Percentiles rank a stretch among this genome's conserved stretches.
Conservation (phyloP, 2,797 vertebrate genomes). For the Pampus argenteus region DNA sequence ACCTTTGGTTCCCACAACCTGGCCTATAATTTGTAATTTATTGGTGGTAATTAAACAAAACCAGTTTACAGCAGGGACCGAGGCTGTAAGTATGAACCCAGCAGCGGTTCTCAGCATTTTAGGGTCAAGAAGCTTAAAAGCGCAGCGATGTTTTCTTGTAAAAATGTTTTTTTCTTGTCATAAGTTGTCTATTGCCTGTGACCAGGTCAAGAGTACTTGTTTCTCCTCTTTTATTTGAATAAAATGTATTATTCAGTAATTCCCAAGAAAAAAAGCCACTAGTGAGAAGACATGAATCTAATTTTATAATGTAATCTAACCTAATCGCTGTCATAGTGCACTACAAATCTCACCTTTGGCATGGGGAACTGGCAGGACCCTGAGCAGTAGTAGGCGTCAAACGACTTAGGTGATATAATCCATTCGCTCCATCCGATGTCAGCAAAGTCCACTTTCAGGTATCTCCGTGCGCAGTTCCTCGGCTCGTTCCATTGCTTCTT, state of each 20-base stretch:
- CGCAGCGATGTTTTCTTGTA: neutral
- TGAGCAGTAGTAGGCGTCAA: slow-evolving; percentile 96
- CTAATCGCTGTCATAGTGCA: neutral
- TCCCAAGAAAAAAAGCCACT: neutral
- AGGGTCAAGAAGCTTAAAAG: neutral
- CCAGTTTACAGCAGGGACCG: neutral
- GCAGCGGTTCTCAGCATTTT: neutral
- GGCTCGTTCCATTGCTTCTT: slow-evolving; percentile 96
- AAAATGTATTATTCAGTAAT: neutral
- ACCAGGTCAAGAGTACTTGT: neutral
- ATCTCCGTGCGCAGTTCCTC: slow-evolving; percentile 90
- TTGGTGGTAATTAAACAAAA: slow-evolving; percentile 3
- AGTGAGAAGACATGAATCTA: neutral
- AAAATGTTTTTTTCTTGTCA: neutral
- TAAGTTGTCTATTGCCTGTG: neutral
- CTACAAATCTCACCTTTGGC: slow-evolving; percentile 89
- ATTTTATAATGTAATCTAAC: too few species aligned
- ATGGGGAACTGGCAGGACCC: slow-evolving; percentile 98
- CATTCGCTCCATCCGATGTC: slow-evolving; percentile 99
- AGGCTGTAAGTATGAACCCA: neutral
- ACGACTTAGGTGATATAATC: slow-evolving; percentile 99
- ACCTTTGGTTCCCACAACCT: neutral
- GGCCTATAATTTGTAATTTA: neutral
- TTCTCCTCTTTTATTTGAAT: neutral
- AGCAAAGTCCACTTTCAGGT: slow-evolving; percentile 97